These are phyloP conservation scores for Sebastolobus alascanus DNA, from an alignment of 2,797 vertebrate genomes.

Conservation along the genomic window DNA sequence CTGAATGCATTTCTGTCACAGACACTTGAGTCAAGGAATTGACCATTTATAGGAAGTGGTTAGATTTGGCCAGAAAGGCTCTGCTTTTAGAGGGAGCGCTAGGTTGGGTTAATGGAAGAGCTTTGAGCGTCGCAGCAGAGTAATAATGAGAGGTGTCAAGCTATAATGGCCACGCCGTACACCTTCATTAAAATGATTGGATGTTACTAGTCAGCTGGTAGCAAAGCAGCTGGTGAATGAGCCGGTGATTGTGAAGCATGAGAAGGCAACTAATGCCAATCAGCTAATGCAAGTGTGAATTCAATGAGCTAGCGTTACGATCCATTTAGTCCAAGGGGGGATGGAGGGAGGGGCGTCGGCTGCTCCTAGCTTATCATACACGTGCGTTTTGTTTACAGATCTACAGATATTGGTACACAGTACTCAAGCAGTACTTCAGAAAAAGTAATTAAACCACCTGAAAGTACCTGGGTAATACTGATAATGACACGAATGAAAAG, in stretches of 20 bases:
- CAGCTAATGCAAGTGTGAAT: background rate
- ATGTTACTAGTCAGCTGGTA: slow-evolving; percentile 14
- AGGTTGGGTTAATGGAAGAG: background rate
- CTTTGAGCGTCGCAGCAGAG: background rate
- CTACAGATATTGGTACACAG: background rate
- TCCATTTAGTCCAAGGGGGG: background rate
- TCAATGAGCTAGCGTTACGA: background rate
- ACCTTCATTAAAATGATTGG: slow-evolving; percentile 6
- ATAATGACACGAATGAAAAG: slow-evolving; percentile 13
- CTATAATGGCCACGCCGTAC: background rate
- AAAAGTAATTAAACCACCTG: slow-evolving; percentile 1
- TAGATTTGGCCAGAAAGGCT: background rate
- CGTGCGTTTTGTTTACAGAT: background rate
- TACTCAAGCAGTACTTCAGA: background rate
- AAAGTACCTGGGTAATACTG: background rate
- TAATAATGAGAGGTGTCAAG: background rate
- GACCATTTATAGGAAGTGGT: background rate
- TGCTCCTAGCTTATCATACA: background rate
- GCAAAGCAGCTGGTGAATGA: slow-evolving; percentile 18
- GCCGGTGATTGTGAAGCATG: slow-evolving; percentile 1
- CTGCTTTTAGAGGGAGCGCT: background rate
- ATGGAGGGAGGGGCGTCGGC: background rate
- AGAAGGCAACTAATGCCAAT: slow-evolving; percentile 7
- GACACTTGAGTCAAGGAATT: background rate
- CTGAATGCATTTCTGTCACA: slow-evolving; percentile 1